Conservation (phyloP, 2,113 vertebrate genomes). For the Odocoileus hemionus region DNA sequence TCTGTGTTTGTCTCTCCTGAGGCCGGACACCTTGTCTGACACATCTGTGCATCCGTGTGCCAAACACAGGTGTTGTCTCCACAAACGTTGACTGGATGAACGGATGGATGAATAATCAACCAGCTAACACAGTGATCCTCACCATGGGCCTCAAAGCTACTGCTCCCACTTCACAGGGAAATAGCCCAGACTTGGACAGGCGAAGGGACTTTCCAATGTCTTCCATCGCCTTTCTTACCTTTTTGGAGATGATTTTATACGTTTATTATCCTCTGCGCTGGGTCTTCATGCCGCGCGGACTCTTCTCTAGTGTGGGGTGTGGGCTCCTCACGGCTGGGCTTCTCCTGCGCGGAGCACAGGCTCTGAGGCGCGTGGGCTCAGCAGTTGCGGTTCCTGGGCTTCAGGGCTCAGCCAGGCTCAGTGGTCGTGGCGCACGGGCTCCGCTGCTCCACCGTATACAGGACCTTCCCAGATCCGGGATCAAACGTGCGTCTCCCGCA, state of each 20-base stretch:
- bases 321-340: background rate
- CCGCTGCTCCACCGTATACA: background rate
- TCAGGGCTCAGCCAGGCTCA: background rate
- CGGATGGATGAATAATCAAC: background rate
- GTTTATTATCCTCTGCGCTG: background rate
- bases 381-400: rapidly evolving
- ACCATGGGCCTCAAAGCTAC: rapidly evolving
- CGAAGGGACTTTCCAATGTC: background rate
- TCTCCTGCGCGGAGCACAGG: rapidly evolving
- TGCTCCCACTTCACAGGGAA: background rate
- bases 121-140: rapidly evolving
- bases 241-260: background rate
- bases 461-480: background rate
- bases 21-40: background rate
- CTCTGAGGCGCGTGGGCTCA: background rate
- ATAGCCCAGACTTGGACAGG: background rate
- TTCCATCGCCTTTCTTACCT: background rate
- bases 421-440: rapidly evolving
- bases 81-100: background rate
- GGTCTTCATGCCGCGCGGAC: rapidly evolving
- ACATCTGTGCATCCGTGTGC: background rate
- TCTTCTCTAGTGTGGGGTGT: background rate
- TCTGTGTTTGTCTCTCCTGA: background rate
- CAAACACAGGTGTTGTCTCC: background rate
- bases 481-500: rapidly evolving